Conservation (phyloP, 2,113 vertebrate genomes). For the Laterallus jamaicensis region DNA sequence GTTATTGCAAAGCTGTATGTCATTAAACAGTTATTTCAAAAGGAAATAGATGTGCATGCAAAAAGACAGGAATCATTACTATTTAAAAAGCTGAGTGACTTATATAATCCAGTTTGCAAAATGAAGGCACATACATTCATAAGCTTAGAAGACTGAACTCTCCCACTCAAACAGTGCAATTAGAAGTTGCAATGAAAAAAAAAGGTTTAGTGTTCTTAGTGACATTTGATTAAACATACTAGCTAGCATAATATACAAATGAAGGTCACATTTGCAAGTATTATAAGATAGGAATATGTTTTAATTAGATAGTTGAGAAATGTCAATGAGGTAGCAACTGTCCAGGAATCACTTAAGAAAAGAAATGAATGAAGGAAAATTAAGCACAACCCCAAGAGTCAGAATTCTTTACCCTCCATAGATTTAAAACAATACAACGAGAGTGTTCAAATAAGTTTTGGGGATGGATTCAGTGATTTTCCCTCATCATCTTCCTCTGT, state of each 20-base stretch:
- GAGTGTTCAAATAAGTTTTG: background rate
- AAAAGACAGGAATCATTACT: background rate
- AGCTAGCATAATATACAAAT: slow-evolving; percentile 70
- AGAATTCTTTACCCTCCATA: background rate
- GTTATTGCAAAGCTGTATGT: background rate
- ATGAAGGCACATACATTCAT: background rate
- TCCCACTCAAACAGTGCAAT: slow-evolving; percentile 57
- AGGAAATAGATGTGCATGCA: background rate
- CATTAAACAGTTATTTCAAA: background rate
- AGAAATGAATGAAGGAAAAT: background rate
- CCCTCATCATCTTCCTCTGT: background rate
- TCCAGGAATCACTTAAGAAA: slow-evolving; percentile 61
- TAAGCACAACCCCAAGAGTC: slow-evolving; percentile 25
- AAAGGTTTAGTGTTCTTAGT: slow-evolving; percentile 58
- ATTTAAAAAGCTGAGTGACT: background rate
- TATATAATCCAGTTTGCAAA: background rate
- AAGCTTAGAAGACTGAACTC: background rate
- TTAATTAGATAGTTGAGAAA: slow-evolving; percentile 83
- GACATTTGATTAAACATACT: slow-evolving; percentile 80
- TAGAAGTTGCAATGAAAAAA: slow-evolving; percentile 65
- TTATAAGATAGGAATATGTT: slow-evolving; percentile 74
- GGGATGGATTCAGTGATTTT: background rate
- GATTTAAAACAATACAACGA: background rate
- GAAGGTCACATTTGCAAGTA: slow-evolving; percentile 88
- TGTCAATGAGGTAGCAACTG: slow-evolving; percentile 75